Percentiles rank a stretch among this genome's conserved stretches.
These are phyloP conservation scores for Phrynocephalus forsythii DNA, from an alignment of 2,797 vertebrate genomes.

Conservation along the genomic window DNA sequence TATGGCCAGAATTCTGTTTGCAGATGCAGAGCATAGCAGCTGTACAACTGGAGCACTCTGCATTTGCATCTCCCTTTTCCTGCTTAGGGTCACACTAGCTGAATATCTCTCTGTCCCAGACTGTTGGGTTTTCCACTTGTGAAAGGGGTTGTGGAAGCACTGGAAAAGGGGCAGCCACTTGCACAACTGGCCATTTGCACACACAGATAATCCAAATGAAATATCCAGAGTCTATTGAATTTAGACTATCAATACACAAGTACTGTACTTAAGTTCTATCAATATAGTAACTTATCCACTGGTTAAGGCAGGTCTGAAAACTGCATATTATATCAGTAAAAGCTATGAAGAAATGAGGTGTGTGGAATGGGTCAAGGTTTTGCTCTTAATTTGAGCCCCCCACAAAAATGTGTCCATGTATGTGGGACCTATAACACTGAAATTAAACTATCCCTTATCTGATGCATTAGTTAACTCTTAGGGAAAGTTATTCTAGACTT, in stretches of 20 bases:
- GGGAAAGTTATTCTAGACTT: too few species aligned
- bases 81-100: too few species aligned
- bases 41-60: neutral
- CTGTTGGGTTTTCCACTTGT: too few species aligned
- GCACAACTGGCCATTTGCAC: too few species aligned
- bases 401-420: neutral
- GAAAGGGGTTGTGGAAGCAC: too few species aligned
- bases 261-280: neutral
- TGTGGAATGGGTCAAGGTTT: neutral
- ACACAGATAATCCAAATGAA: too few species aligned
- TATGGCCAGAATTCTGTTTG: too few species aligned
- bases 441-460: neutral
- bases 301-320: neutral
- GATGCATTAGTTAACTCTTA: too few species aligned
- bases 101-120: too few species aligned
- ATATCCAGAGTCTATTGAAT: neutral
- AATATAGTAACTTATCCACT: neutral
- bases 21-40: too few species aligned
- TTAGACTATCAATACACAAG: neutral
- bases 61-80: neutral
- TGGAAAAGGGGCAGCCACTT: too few species aligned
- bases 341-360: neutral
- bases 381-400: neutral
- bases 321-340: neutral
- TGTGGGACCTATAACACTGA: neutral